These are phyloP conservation scores for Matsumyia berberina DNA, from an alignment of 2,888 invertebrate species.

Conservation along the genomic window DNA sequence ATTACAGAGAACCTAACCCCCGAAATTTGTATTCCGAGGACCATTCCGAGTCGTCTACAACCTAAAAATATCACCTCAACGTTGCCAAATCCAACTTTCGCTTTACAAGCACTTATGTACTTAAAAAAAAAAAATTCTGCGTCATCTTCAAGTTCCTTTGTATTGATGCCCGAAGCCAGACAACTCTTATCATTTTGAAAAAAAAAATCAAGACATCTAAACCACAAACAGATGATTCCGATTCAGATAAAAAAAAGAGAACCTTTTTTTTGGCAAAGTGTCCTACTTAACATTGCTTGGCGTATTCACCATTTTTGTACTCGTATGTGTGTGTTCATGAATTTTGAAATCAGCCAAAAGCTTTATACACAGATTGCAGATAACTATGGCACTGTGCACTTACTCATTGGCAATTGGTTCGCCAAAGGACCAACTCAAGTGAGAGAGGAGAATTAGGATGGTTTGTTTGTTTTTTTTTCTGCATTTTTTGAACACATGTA, in stretches of 20 bases:
- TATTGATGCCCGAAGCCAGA: background rate
- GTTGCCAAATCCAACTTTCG: slow-evolving; percentile 5
- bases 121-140: background rate
- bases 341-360: slow-evolving; percentile 42
- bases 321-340: background rate
- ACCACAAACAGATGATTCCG: slow-evolving; percentile 3
- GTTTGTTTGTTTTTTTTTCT: too few relatives aligned
- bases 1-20: background rate
- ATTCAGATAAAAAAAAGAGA: slow-evolving; percentile 13
- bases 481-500: slow-evolving; percentile 43
- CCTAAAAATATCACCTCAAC: slow-evolving; percentile 16
- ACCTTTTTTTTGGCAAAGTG: slow-evolving; percentile 19
- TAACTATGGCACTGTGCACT: slow-evolving; percentile 36
- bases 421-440: slow-evolving; percentile 56
- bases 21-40: background rate
- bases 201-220: background rate
- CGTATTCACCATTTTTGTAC: background rate
- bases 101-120: background rate
- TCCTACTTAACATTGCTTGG: slow-evolving; percentile 15
- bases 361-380: slow-evolving; percentile 56
- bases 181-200: background rate
- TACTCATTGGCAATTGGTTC: slow-evolving; percentile 58
- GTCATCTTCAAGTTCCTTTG: background rate
- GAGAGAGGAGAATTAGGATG: slow-evolving; percentile 38
- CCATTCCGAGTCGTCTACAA: background rate